Conservation (phyloP, 2,113 vertebrate species). For the Sinocyclocheilus grahami region DNA sequence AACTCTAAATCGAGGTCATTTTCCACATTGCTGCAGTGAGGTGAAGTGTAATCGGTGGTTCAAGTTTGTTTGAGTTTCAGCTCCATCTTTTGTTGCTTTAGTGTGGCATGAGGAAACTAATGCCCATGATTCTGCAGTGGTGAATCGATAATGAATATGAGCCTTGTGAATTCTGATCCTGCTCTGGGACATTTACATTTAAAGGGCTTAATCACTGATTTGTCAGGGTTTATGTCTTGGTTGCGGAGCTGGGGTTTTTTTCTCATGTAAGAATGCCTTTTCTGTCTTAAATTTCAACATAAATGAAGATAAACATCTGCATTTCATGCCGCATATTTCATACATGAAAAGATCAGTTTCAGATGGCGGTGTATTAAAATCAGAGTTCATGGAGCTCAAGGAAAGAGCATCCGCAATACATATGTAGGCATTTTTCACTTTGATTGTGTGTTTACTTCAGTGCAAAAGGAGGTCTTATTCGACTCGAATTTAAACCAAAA, state of each 20-base stretch:
- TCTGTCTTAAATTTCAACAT: neutral
- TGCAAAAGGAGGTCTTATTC: neutral
- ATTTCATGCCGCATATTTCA: conserved; percentile 23
- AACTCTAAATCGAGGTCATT: conserved; percentile 20
- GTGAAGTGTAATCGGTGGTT: conserved; percentile 13
- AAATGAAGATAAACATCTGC: conserved; percentile 27
- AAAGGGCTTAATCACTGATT: neutral
- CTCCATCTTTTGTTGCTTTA: neutral
- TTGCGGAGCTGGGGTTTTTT: neutral
- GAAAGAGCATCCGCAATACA: neutral
- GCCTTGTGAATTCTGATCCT: conserved; percentile 5
- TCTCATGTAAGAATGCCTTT: neutral
- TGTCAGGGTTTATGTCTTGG: neutral
- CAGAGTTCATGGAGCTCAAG: conserved; percentile 13
- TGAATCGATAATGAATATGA: neutral
- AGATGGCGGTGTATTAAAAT: conserved; percentile 16
- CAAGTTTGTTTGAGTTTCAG: neutral
- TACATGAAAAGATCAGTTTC: conserved; percentile 29
- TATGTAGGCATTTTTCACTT: conserved; percentile 10
- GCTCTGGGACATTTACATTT: conserved; percentile 7
- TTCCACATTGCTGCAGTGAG: conserved; percentile 41
- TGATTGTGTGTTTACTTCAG: conserved; percentile 12
- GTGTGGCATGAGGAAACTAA: neutral
- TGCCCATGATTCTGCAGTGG: neutral
- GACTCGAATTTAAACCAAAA: neutral